These are phyloP conservation scores for Phoenicopterus ruber DNA, from an alignment of 2,113 vertebrate genomes.

Conservation along the genomic window DNA sequence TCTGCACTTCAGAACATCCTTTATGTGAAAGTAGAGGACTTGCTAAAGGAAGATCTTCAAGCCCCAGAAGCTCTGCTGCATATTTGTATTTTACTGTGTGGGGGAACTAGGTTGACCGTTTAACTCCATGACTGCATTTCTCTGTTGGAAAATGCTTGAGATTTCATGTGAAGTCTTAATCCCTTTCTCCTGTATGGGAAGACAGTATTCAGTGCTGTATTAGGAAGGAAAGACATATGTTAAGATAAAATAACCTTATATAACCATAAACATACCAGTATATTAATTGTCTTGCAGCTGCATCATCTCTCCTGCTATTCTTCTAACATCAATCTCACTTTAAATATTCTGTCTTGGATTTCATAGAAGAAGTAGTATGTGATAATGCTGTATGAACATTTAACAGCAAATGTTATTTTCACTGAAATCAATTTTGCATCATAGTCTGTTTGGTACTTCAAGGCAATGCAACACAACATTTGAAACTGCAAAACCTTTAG, in stretches of 20 bases:
- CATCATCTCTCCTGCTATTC: not conserved
- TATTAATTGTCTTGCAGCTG: not conserved
- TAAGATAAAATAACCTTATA: not conserved
- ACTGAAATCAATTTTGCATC: not conserved
- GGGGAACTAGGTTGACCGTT: not conserved
- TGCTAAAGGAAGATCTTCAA: not conserved
- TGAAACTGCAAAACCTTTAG: not conserved
- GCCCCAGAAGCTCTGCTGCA: not conserved
- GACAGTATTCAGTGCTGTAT: not conserved
- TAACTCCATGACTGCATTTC: not conserved
- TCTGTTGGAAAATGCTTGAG: not conserved
- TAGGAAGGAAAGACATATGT: not conserved
- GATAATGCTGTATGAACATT: not conserved
- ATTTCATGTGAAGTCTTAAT: not conserved
- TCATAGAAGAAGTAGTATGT: not conserved
- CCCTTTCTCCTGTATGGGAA: not conserved
- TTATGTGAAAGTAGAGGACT: not conserved
- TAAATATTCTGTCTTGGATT: not conserved
- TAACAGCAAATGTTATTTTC: not conserved
- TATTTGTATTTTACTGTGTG: not conserved
- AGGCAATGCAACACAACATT: not conserved
- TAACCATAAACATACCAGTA: not conserved
- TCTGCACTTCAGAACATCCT: not conserved
- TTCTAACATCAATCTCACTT: not conserved
- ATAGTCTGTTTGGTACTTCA: not conserved